Conservation (phyloP, 2,888 invertebrate species). For the Epinotia bilunana region DNA sequence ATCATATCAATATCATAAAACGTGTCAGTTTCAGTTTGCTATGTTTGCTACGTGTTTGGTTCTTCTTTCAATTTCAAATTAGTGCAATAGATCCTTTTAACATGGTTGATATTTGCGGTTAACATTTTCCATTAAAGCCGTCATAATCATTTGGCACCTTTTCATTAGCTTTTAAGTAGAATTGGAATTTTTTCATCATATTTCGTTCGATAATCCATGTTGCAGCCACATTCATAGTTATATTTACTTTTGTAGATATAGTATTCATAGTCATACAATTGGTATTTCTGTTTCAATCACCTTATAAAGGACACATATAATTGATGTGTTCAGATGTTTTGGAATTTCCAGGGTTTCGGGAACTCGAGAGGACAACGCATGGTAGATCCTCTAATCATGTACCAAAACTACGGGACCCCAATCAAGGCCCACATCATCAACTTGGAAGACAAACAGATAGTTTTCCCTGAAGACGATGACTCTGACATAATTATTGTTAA, state of each 20-base stretch:
- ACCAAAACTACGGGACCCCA: constrained; percentile 72
- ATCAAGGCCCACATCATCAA: constrained; percentile 68
- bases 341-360: constrained; percentile 91
- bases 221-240: neutral
- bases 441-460: constrained; percentile 72
- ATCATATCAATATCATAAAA: neutral
- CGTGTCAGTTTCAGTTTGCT: neutral
- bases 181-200: neutral
- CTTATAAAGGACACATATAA: constrained; percentile 60
- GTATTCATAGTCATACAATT: neutral
- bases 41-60: neutral
- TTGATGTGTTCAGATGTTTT: constrained; percentile 89
- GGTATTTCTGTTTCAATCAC: neutral
- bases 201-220: neutral
- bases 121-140: neutral
- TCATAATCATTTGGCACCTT: no score
- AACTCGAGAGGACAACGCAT: constrained; percentile 89
- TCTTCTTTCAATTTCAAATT: neutral
- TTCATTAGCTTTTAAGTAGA: neutral
- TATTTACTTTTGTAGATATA: neutral
- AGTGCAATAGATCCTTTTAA: neutral
- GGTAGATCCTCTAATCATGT: constrained; percentile 75
- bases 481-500: constrained; percentile 79
- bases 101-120: neutral
- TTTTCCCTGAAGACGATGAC: constrained; percentile 75